Evolutionary conservation across 92 coral and sea anemone species (phyloP).

Genomic region (Blastomussa wellsi): DNA sequence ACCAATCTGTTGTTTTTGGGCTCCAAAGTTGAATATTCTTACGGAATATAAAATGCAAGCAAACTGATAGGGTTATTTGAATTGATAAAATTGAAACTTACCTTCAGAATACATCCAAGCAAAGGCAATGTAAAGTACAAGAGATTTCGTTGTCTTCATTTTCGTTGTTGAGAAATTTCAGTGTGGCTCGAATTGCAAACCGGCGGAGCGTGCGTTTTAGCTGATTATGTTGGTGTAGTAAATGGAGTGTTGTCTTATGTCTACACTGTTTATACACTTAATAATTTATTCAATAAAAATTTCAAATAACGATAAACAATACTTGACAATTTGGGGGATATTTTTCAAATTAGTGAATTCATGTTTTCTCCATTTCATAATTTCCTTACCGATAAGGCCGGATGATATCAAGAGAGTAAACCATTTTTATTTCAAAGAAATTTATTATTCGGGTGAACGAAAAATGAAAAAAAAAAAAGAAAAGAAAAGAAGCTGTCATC

Average conservation of each 20-base stretch:
- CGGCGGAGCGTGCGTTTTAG: no score
- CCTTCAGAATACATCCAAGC: not conserved
- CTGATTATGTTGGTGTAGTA: not conserved
- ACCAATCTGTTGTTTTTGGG: not conserved
- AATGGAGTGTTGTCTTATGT: not conserved
- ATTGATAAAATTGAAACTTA: not conserved
- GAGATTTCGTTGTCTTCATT: not conserved
- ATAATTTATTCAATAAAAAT: not conserved
- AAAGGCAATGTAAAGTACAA: not conserved
- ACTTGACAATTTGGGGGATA: not conserved
- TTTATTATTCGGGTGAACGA: not conserved
- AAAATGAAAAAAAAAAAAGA: not conserved
- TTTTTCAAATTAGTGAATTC: not conserved
- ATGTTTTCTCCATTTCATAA: not conserved
- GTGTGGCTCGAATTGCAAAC: not conserved
- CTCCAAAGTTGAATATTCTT: not conserved
- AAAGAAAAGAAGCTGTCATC: no score
- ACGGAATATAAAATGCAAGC: not conserved
- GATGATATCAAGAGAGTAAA: no score
- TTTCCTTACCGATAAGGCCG: not conserved
- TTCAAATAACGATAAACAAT: constrained; percentile 10
- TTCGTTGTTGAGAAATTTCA: not conserved
- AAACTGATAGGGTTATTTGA: not conserved
- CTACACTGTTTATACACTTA: not conserved
- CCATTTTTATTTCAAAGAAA: no score